Evolutionary conservation across 2,888 invertebrate species (phyloP), one percentile per base, ranked within the genome.

Genomic region (Lydus trimaculatus): DNA sequence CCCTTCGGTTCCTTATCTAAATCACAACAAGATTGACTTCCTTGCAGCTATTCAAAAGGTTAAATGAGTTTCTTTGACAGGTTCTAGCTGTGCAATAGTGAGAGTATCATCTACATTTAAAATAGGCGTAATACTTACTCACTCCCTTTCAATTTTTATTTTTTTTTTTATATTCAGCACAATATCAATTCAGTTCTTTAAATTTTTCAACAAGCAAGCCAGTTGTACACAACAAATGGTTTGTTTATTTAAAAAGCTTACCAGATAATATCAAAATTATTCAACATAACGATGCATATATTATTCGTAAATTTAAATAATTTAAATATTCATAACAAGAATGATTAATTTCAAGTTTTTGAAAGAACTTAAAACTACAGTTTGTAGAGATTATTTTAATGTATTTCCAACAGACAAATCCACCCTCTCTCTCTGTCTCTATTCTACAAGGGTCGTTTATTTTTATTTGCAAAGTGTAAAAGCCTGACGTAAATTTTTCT

Each of bases 1-100:
- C 78, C 76, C 77, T 75, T 78, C 76, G 78, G 79, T 78, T 78
- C 73, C 80, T 80, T 80, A 80, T 80, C 79, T 78, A 77, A 78
- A 79, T 79, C 78, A 75, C 74, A 70, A 67, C 72, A 74, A 79
- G 76, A 80, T 80, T 80, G 79, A 79, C 79, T 80, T 78, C 77
- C 78, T 77, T 73, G 77, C 72, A 76, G 73, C 80, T 72, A 79
- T 80, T 80, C 80, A 79, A 73, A 63, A 74, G 76, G 74, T 78
- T 77, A 77, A 80, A 80, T 80, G 79, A 80, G 78, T 80, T 80
- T 76, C 78, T 80, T 80, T 79, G 78, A 78, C 75, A 74, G 74
- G 70, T 72, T 73, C 72, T 68, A 74, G 72, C 74, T 73, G 69
- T 70, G 74, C 71, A 73, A 77, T 75, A 71, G 72, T n/a, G n/a